Evolutionary conservation across 2,113 vertebrate genomes (phyloP).

Genomic region (Pygoscelis adeliae): DNA sequence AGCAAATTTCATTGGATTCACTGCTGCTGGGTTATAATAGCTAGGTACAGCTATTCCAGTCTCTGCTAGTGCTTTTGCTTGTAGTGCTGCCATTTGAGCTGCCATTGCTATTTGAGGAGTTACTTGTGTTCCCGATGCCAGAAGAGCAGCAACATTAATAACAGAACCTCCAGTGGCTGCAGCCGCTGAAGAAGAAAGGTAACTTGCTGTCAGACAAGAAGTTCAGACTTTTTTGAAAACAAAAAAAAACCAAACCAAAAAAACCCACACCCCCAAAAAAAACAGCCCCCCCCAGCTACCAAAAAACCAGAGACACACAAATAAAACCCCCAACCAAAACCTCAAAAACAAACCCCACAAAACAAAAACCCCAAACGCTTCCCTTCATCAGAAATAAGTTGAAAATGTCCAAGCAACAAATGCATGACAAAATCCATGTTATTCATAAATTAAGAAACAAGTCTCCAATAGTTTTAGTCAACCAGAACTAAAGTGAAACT

Average conservation of each 20-base stretch:
- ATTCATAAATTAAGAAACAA: not conserved
- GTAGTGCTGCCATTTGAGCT: conserved; percentile 96
- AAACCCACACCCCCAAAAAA: not conserved
- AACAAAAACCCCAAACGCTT: not conserved
- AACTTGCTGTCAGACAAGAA: not conserved
- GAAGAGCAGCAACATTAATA: conserved; percentile 93
- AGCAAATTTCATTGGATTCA: conserved; percentile 97
- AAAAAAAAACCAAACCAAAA: not conserved
- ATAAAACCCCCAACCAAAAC: not conserved
- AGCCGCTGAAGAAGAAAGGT: conserved; percentile 60
- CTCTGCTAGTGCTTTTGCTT: conserved; percentile 95
- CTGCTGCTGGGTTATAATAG: conserved; percentile 96
- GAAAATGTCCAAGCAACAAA: not conserved
- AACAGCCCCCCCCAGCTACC: too few relatives aligned
- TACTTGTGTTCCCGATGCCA: conserved; percentile 96
- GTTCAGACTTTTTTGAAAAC: not conserved
- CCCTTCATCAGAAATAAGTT: not conserved
- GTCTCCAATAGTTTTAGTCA: not conserved
- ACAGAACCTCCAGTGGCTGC: conserved; percentile 84
- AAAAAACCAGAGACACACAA: too few relatives aligned
- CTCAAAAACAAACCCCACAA: too few relatives aligned
- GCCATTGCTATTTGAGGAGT: conserved; percentile 99
- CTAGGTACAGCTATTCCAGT: conserved; percentile 97
- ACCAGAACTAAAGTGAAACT: not conserved
- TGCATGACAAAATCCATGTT: rapidly evolving